A percentile compares a stretch with the other conserved stretches of the same genome.
These are phyloP conservation scores for Microtus ochrogaster DNA, from an alignment of 2,113 vertebrate genomes.

Conservation along the genomic window DNA sequence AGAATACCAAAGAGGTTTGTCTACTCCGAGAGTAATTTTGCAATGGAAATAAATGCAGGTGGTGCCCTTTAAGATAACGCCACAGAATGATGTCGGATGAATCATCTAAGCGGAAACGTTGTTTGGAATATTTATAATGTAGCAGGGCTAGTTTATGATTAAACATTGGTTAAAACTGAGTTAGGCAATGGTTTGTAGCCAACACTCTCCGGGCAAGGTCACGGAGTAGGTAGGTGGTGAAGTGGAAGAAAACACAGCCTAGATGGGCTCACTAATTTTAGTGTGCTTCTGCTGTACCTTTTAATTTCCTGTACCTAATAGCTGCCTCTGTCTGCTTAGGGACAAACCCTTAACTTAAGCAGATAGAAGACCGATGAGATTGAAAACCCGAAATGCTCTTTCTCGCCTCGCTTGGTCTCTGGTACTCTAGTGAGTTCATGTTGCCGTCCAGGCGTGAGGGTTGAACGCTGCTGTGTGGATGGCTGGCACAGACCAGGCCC, in stretches of 20 bases:
- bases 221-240: not conserved
- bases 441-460: not conserved
- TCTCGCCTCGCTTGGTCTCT: not conserved
- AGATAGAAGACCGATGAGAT: constrained; percentile 36
- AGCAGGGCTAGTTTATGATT: constrained; percentile 74
- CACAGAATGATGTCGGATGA: not conserved
- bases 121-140: constrained; percentile 68
- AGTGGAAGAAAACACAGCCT: not conserved
- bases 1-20: not conserved
- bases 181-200: constrained; percentile 55
- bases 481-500: not conserved
- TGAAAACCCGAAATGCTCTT: not conserved
- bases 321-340: constrained; percentile 38
- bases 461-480: not conserved
- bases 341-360: constrained; percentile 41
- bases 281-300: constrained; percentile 15
- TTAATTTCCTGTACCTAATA: constrained; percentile 62
- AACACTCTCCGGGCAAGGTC: constrained; percentile 48
- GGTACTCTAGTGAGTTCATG: not conserved
- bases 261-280: constrained; percentile 54
- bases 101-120: constrained; percentile 61
- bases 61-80: constrained; percentile 27
- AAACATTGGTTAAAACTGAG: constrained; percentile 66
- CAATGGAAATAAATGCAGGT: constrained; percentile 26
- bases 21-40: not conserved